Percentiles rank a stretch among this genome's conserved stretches.
These are phyloP conservation scores for Aotus griseimembra DNA, from an alignment of 2,797 vertebrate species.

Conservation along the genomic window DNA sequence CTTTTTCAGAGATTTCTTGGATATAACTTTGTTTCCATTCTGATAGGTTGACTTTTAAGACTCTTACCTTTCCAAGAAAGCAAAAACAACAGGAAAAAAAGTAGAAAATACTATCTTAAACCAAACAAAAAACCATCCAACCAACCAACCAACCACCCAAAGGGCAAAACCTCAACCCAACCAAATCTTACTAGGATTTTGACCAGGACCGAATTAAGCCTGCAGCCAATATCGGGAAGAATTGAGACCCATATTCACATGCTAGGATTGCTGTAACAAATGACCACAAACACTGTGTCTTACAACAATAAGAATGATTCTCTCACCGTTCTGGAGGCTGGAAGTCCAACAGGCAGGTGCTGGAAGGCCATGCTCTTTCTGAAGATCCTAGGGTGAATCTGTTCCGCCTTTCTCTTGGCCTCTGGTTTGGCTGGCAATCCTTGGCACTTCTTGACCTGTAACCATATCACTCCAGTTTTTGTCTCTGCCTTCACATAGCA, in stretches of 20 bases:
- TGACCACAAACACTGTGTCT: not conserved
- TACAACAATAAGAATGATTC: no score
- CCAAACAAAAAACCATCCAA: not conserved
- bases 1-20: not conserved
- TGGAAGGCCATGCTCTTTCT: not conserved
- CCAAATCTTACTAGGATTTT: not conserved
- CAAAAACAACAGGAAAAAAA: not conserved
- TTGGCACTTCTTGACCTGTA: not conserved
- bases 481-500: not conserved
- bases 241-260: not conserved
- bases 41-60: not conserved
- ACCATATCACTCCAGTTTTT: not conserved
- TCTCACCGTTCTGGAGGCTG: not conserved
- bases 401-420: not conserved
- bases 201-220: not conserved
- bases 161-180: not conserved
- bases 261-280: not conserved
- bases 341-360: not conserved
- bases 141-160: not conserved
- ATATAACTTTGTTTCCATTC: not conserved
- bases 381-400: not conserved
- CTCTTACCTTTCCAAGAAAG: not conserved
- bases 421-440: not conserved
- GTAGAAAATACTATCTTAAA: not conserved
- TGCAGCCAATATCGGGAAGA: not conserved